Conservation (phyloP, 2,797 vertebrate species). For the Potorous gilbertii region DNA sequence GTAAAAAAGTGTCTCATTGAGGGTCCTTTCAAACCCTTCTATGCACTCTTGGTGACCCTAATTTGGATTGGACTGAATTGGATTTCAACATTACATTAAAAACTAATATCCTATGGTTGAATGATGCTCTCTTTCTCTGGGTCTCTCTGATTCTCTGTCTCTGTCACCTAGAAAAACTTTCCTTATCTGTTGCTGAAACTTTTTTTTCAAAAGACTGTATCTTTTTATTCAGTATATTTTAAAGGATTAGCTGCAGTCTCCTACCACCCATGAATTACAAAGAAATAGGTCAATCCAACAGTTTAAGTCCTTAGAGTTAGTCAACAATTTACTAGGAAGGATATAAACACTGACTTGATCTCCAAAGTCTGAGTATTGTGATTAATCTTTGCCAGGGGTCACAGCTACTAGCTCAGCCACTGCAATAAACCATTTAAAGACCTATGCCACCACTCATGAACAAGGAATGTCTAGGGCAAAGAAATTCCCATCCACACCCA, state of each 20-base stretch:
- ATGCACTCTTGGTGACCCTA: not conserved
- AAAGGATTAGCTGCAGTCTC: not conserved
- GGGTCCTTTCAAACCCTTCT: not conserved
- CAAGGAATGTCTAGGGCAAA: constrained; percentile 24
- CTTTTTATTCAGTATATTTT: not conserved
- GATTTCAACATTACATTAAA: not conserved
- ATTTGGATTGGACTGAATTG: not conserved
- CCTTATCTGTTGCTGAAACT: not conserved
- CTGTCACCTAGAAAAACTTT: not conserved
- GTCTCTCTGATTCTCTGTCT: not conserved
- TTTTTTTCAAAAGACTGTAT: not conserved
- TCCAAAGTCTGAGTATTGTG: constrained; percentile 13
- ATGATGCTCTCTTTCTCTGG: not conserved
- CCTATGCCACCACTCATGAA: constrained; percentile 63
- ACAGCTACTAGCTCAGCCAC: constrained; percentile 46
- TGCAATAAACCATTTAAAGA: constrained; percentile 28
- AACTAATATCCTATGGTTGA: not conserved
- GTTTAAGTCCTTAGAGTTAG: constrained; percentile 18
- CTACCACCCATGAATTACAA: not conserved
- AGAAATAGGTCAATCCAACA: not conserved
- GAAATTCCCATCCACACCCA: constrained; percentile 12
- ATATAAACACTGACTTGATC: accelerated
- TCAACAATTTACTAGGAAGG: not conserved
- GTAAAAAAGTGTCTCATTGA: not conserved
- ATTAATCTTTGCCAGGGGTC: constrained; percentile 53